Base-by-base conservation (phyloP, 2,888 invertebrate genomes). In the Pachydiplax longipennis region DNA sequence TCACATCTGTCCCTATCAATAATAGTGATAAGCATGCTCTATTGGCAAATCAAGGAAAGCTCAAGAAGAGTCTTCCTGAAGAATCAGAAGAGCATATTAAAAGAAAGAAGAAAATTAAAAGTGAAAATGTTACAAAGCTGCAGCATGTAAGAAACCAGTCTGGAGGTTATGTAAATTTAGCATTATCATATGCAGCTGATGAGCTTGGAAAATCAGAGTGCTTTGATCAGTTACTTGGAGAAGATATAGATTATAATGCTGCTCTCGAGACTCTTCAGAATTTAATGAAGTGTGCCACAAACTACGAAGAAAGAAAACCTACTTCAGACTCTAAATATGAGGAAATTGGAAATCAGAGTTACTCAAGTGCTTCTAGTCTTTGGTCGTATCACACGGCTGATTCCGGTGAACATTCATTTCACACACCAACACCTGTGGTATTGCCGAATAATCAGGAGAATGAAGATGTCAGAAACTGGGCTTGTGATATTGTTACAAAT, bases 121-220 rank as follows among this genome's bases (percentile, higher is more conserved):
- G 65, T 87, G 87, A 87, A 22, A 61, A 37, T 87, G 61, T 53
- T 22, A 15, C 58, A 12, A 81, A 81, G 53, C 37, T 90, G 31
- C 80, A 91, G 81, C 92, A 92, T 40, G 58, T 92, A 10, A 91
- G 92, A n/a, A 93, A 92, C 25, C 92, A 92, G 53, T 93, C 92
- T n/a, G 93, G 93, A 12, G 93, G 93, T 13, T 93, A 92, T 91
- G 91, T 92, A 22, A 93, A 93, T 83, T 91, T 92, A 48, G 92
- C 92, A 5, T 91, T 92, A n/a, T 91, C 91, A 35, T 91, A 91
- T 5, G 91, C 92, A 3, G 90, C 81, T 40, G 92, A 92, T 73
- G 91, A 87, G 40, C 22, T 61, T 18, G 35, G 37, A 13, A 35
- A 61, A 31, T 87, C 87, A 2, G 35, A 35, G 31, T 25, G 87